A percentile compares a stretch with the other conserved stretches of the same genome.
Conservation (phyloP, 2,888 invertebrate genomes). For the Cephus pulcher region DNA sequence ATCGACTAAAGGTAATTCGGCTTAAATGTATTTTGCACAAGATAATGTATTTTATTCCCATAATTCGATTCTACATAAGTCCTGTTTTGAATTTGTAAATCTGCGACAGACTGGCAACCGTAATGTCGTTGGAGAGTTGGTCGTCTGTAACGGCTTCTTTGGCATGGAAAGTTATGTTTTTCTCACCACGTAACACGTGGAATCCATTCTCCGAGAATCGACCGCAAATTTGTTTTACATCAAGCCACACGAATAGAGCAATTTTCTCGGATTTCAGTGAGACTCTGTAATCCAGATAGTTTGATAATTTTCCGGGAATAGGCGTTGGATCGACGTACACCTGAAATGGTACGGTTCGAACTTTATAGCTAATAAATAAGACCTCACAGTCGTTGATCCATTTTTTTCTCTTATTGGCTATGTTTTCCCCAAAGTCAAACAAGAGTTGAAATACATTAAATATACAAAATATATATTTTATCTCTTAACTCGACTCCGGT, state of each 20-base stretch:
- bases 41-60: too few species aligned
- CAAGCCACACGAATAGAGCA: slow-evolving; percentile 79
- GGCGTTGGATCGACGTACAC: slow-evolving; percentile 32
- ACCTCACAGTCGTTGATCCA: too few species aligned
- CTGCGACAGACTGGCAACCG: slow-evolving; percentile 30
- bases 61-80: too few species aligned
- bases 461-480: not conserved
- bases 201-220: slow-evolving; percentile 84
- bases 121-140: slow-evolving; percentile 14
- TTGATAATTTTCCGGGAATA: slow-evolving; percentile 35
- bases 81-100: slow-evolving; percentile 34
- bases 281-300: slow-evolving; percentile 55
- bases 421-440: too few species aligned
- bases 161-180: slow-evolving; percentile 49
- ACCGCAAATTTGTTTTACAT: slow-evolving; percentile 70
- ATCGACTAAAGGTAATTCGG: too few species aligned
- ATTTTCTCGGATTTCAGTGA: slow-evolving; percentile 68
- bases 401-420: too few species aligned
- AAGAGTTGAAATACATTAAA: too few species aligned
- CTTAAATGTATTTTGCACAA: too few species aligned
- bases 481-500: not conserved
- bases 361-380: too few species aligned
- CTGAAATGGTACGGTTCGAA: slow-evolving; percentile 36
- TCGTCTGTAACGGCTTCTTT: slow-evolving; percentile 17
- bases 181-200: slow-evolving; percentile 61